Percentiles rank a stretch among this genome's conserved stretches.
Evolutionary conservation across 1,140 invertebrate genomes (phyloP).

Genomic region (Aradophagus sp.): DNA sequence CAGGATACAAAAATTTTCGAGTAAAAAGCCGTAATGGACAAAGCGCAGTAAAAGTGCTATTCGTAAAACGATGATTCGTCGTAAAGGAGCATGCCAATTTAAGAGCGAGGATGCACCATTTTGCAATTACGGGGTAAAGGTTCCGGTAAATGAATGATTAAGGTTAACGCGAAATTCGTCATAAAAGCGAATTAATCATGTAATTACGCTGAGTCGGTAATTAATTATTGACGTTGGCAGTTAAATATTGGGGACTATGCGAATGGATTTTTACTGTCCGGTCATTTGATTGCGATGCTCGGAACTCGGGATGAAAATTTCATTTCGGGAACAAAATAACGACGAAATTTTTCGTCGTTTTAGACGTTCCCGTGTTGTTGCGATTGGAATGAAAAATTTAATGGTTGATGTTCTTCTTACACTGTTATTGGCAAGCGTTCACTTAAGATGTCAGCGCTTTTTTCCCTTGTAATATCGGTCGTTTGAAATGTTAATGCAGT

Average conservation of each 20-base stretch:
- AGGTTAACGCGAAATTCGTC: conserved; percentile 34
- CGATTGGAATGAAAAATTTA: too few relatives aligned
- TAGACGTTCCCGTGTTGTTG: too few relatives aligned
- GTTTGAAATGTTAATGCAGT: too few relatives aligned
- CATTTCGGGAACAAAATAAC: too few relatives aligned
- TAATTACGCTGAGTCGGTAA: conserved; percentile 15
- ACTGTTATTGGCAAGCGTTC: too few relatives aligned
- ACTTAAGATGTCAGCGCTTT: too few relatives aligned
- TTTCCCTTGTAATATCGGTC: too few relatives aligned
- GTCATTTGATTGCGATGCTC: not conserved
- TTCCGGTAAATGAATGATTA: conserved; percentile 52
- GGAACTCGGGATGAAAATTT: not conserved
- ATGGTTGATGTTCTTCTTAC: too few relatives aligned
- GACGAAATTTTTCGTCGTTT: too few relatives aligned
- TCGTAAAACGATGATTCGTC: conserved; percentile 58
- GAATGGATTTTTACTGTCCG: conserved; percentile 16
- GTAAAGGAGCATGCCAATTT: conserved; percentile 55
- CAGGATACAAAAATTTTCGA: conserved; percentile 49
- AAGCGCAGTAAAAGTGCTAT: conserved; percentile 54
- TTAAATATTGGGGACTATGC: not conserved
- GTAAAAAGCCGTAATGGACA: conserved; percentile 55
- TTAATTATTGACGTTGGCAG: conserved; percentile 13
- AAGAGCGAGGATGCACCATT: conserved; percentile 46
- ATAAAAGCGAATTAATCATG: conserved; percentile 44
- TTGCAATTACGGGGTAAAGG: conserved; percentile 47